Conservation (phyloP, 1,140 invertebrate species). For the Ceratina calcarata region DNA sequence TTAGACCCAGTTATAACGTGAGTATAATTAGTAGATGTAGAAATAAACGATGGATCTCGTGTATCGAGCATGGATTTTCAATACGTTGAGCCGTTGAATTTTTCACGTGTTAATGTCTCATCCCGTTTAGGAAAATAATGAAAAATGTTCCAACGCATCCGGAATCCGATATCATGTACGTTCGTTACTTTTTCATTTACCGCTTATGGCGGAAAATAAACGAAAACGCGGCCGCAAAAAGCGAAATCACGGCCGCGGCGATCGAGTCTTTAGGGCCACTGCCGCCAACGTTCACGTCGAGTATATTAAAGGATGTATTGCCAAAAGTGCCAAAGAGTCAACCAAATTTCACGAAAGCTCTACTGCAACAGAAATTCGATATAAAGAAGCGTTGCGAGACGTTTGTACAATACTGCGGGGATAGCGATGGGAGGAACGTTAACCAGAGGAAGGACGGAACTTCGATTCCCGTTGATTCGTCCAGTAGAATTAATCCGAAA, state of each 20-base stretch:
- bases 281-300: conserved; percentile 62
- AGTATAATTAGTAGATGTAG: conserved; percentile 60
- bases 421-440: conserved; percentile 33
- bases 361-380: conserved; percentile 74
- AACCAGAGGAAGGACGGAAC: conserved; percentile 36
- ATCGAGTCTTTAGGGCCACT: conserved; percentile 66
- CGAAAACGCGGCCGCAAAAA: conserved; percentile 65
- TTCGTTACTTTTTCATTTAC: conserved; percentile 75
- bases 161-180: conserved; percentile 71
- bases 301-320: conserved; percentile 66
- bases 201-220: conserved; percentile 76
- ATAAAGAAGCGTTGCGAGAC: conserved; percentile 71
- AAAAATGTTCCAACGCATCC: conserved; percentile 69
- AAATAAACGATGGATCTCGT: background rate
- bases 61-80: background rate
- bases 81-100: conserved; percentile 9
- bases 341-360: conserved; percentile 68
- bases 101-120: conserved; percentile 18
- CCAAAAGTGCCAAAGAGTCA: conserved; percentile 73
- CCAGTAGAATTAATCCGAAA: conserved; percentile 45
- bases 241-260: conserved; percentile 70
- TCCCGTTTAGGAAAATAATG: conserved; percentile 72
- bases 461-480: conserved; percentile 42
- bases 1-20: conserved; percentile 76
- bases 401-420: conserved; percentile 71